Conservation (phyloP, 2,888 invertebrate genomes). For the Coleophora deauratella region DNA sequence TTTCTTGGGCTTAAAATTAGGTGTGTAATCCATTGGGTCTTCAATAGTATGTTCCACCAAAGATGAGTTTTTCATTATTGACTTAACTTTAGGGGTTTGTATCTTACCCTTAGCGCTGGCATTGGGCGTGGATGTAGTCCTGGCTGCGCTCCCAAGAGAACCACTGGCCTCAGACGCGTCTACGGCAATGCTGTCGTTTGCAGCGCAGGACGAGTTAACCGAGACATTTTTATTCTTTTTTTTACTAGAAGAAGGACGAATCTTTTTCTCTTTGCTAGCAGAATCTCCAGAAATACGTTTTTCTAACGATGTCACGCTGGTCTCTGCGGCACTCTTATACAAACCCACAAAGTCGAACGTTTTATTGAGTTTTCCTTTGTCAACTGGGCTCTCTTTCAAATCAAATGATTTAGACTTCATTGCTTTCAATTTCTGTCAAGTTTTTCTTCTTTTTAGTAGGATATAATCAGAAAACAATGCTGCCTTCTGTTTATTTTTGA, state of each 20-base stretch:
- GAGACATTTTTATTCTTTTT: slow-evolving; percentile 25
- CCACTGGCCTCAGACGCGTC: no score
- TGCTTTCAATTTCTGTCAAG: slow-evolving; percentile 9
- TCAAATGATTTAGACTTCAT: slow-evolving; percentile 46
- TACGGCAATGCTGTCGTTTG: slow-evolving; percentile 17
- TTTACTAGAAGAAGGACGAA: slow-evolving; percentile 8
- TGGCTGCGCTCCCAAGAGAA: slow-evolving; percentile 14
- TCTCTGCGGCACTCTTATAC: slow-evolving; percentile 44
- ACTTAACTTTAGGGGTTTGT: slow-evolving; percentile 30
- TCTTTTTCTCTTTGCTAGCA: slow-evolving; percentile 26
- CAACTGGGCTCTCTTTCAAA: slow-evolving; percentile 19
- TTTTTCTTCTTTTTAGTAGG: slow-evolving; percentile 9
- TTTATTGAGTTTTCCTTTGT: slow-evolving; percentile 28
- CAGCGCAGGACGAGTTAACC: background rate
- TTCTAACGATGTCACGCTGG: slow-evolving; percentile 21
- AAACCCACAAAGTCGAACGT: slow-evolving; percentile 42
- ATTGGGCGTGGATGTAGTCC: slow-evolving; percentile 37
- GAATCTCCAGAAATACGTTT: slow-evolving; percentile 22
- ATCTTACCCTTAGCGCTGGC: slow-evolving; percentile 13
- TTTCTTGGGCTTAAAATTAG: slow-evolving; percentile 42
- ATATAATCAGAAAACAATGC: slow-evolving; percentile 12
- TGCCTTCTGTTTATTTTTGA: slow-evolving; percentile 8
- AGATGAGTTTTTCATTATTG: slow-evolving; percentile 40
- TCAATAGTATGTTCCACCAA: slow-evolving; percentile 23
- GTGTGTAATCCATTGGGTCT: slow-evolving; percentile 13